Percentiles rank a stretch among this genome's conserved stretches.
These are phyloP conservation scores for Coregonus suidteri DNA, from an alignment of 2,797 vertebrate species.

Conservation along the genomic window DNA sequence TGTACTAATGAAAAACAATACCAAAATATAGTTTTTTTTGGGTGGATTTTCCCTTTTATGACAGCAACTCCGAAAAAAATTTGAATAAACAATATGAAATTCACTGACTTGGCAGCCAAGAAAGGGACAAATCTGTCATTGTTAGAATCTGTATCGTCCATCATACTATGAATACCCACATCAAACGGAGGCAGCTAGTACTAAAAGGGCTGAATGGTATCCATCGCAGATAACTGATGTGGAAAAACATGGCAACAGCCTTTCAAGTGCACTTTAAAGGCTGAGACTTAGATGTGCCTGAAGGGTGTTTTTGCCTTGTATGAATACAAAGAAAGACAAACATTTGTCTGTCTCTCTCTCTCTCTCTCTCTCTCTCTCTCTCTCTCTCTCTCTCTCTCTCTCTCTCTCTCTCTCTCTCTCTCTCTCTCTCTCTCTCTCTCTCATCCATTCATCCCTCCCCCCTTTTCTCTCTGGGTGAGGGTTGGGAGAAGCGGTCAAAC, in stretches of 20 bases:
- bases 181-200: slow-evolving; percentile 19
- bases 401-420: too few relatives aligned
- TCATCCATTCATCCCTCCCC: background rate
- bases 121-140: slow-evolving; percentile 18
- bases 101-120: background rate
- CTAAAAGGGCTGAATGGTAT: slow-evolving; percentile 30
- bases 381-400: background rate
- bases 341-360: background rate
- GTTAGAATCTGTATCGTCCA: slow-evolving; percentile 19
- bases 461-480: slow-evolving; percentile 6
- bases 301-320: slow-evolving; percentile 17
- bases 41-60: background rate
- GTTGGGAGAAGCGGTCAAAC: slow-evolving; percentile 42
- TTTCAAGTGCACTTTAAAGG: slow-evolving; percentile 51
- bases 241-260: slow-evolving; percentile 20
- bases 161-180: slow-evolving; percentile 26
- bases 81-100: slow-evolving; percentile 5
- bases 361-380: background rate
- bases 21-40: too few relatives aligned
- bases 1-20: too few relatives aligned
- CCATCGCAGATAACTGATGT: slow-evolving; percentile 30
- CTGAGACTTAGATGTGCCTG: slow-evolving; percentile 42
- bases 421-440: background rate
- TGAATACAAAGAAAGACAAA: slow-evolving; percentile 65
- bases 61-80: slow-evolving; percentile 3